Percentiles rank a stretch among this genome's conserved stretches.
These are phyloP conservation scores for Microcebus murinus DNA, from an alignment of 2,113 vertebrate genomes.

Conservation along the genomic window DNA sequence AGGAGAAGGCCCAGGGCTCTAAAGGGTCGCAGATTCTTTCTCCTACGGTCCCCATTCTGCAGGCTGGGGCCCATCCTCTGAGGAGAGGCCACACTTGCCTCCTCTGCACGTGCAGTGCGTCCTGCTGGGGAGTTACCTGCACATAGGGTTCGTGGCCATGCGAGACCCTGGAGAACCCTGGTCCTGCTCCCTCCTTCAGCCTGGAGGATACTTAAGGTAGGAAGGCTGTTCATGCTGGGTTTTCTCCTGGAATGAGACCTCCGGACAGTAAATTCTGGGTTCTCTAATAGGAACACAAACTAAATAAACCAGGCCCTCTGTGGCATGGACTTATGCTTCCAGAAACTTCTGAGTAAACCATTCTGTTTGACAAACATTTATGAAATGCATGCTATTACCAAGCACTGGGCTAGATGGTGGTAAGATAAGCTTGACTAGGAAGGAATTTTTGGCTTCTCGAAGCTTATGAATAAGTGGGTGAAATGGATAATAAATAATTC, in stretches of 20 bases:
- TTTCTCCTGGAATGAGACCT: constrained; percentile 33
- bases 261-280: background rate
- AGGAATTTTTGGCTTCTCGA: background rate
- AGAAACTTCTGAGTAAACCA: constrained; percentile 43
- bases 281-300: background rate
- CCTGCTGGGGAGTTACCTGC: background rate
- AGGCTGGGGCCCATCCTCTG: background rate
- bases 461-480: background rate
- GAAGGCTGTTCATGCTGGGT: background rate
- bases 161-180: background rate
- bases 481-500: constrained; percentile 2
- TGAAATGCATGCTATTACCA: background rate
- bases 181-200: background rate
- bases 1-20: background rate
- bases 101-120: background rate
- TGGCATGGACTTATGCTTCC: background rate
- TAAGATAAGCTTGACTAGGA: background rate
- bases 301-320: background rate
- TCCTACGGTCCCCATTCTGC: background rate
- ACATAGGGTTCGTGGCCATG: background rate
- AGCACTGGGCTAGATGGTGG: background rate
- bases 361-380: background rate
- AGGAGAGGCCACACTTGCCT: background rate
- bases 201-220: background rate
- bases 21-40: background rate